These are phyloP conservation scores for Columba livia DNA, from an alignment of 2,113 vertebrate genomes.

Conservation along the genomic window DNA sequence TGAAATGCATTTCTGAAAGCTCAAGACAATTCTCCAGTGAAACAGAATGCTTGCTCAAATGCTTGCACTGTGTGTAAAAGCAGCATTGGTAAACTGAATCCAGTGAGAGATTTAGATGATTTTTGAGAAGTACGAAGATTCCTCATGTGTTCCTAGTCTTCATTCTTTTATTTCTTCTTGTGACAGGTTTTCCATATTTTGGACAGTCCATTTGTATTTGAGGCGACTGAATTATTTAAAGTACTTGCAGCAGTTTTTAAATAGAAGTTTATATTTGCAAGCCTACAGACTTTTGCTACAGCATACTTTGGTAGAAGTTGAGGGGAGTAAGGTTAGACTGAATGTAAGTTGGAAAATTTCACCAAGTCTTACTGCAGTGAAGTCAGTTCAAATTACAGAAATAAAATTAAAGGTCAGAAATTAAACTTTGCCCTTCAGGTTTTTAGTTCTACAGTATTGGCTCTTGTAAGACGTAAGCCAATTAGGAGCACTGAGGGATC, in stretches of 20 bases:
- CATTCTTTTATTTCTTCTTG: neutral
- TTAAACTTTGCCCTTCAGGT: neutral
- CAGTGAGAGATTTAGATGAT: neutral
- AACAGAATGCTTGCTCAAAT: neutral
- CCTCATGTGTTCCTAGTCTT: neutral
- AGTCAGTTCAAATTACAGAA: neutral
- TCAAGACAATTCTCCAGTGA: neutral
- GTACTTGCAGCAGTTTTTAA: accelerated
- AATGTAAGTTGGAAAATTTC: neutral
- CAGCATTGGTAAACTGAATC: neutral
- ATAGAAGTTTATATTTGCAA: neutral
- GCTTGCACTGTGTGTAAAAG: neutral
- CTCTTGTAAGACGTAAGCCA: neutral
- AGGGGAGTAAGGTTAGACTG: accelerated
- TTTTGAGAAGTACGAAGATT: neutral
- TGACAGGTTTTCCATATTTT: neutral
- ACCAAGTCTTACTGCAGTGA: neutral
- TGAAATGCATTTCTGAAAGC: neutral
- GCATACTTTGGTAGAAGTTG: too few relatives aligned
- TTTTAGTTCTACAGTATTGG: neutral
- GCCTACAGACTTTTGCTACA: neutral
- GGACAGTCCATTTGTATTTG: neutral
- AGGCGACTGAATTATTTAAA: neutral
- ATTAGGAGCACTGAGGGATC: neutral
- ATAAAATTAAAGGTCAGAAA: neutral